These are phyloP conservation scores for Semnornis frantzii DNA, from an alignment of 2,113 vertebrate species.

Conservation along the genomic window DNA sequence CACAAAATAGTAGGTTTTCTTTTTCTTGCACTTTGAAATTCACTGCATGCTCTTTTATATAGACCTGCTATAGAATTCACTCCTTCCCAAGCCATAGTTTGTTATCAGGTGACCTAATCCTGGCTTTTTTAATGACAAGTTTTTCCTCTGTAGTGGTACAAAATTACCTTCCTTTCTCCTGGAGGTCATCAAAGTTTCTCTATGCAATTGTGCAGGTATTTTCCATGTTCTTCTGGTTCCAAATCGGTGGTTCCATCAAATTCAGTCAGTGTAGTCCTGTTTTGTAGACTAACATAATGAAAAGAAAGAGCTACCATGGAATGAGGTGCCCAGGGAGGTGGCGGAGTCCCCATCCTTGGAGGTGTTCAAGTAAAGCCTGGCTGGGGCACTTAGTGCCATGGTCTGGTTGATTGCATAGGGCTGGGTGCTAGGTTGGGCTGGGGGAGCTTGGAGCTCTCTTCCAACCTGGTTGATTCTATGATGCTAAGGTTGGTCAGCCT, in stretches of 20 bases:
- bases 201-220: not conserved
- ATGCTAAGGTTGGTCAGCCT: not conserved
- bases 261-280: not conserved
- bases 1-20: not conserved
- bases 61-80: not conserved
- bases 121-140: not conserved
- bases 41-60: not conserved
- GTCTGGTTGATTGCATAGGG: no score
- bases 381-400: no score
- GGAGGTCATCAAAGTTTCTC: not conserved
- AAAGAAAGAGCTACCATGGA: not conserved
- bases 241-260: not conserved
- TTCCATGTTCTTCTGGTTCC: accelerated
- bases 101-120: not conserved
- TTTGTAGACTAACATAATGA: not conserved
- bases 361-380: no score
- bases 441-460: no score
- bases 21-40: not conserved
- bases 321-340: no score
- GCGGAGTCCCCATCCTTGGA: no score
- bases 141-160: not conserved
- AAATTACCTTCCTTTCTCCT: not conserved
- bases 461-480: no score
- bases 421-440: no score
- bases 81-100: not conserved